These are phyloP conservation scores for Anhinga anhinga DNA, from an alignment of 2,113 vertebrate genomes.

Conservation along the genomic window DNA sequence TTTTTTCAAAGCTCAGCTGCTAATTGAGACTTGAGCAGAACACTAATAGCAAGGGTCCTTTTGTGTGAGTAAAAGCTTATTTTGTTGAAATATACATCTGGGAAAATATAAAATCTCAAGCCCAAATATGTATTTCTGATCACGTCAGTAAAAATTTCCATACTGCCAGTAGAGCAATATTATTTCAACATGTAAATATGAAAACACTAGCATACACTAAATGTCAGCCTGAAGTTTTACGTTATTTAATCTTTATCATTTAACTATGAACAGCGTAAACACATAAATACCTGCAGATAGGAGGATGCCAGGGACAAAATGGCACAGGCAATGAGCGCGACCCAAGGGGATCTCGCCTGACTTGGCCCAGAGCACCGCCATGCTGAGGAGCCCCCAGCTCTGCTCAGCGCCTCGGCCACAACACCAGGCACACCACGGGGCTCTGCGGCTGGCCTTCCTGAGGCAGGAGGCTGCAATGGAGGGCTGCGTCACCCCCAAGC, in stretches of 20 bases:
- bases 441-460: background rate
- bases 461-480: too few species aligned
- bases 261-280: background rate
- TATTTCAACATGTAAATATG: background rate
- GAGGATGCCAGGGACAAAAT: background rate
- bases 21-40: background rate
- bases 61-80: background rate
- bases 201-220: background rate
- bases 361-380: accelerated
- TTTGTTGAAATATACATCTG: background rate
- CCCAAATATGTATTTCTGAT: background rate
- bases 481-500: accelerated
- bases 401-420: background rate
- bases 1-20: background rate
- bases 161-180: background rate
- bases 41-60: background rate
- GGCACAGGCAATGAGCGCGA: accelerated
- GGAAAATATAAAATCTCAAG: background rate
- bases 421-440: accelerated
- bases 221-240: background rate
- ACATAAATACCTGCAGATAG: background rate
- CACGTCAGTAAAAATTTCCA: background rate
- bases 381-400: accelerated
- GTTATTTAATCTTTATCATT: background rate
- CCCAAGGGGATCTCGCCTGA: background rate